Evolutionary conservation across 2,888 invertebrate genomes (phyloP).

Genomic region (Orthosia gothica): DNA sequence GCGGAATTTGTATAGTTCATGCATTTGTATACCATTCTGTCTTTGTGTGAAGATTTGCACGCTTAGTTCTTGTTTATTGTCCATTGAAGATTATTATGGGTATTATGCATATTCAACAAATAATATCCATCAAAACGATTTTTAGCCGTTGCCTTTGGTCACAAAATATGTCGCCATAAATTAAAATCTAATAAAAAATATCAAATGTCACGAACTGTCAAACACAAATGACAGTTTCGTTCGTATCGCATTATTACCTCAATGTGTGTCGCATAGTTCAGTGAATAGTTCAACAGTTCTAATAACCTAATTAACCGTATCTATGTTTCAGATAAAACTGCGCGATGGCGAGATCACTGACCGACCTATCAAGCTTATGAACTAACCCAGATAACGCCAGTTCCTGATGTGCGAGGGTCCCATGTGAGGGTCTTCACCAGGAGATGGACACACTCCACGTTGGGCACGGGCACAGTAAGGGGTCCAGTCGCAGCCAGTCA

Average conservation of each 20-base stretch:
- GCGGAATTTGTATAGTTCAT: neutral
- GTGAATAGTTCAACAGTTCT: slow-evolving; percentile 7
- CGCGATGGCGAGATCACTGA: slow-evolving; percentile 72
- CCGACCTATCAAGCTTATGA: slow-evolving; percentile 57
- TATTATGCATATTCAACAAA: neutral
- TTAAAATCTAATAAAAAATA: neutral
- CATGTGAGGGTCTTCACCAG: slow-evolving; percentile 60
- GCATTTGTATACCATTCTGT: neutral
- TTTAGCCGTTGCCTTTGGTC: neutral
- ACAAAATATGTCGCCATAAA: too few species aligned
- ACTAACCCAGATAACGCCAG: slow-evolving; percentile 47
- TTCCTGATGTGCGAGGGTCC: slow-evolving; percentile 54
- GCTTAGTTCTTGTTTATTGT: neutral
- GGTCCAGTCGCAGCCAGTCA: slow-evolving; percentile 92
- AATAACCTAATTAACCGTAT: slow-evolving; percentile 27
- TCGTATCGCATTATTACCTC: too few species aligned
- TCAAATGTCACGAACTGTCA: slow-evolving; percentile 13
- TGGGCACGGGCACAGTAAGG: slow-evolving; percentile 90
- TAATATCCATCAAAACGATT: neutral
- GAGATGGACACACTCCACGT: slow-evolving; percentile 88
- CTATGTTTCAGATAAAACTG: slow-evolving; percentile 72
- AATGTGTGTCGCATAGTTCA: too few species aligned
- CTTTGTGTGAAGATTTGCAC: slow-evolving; percentile 17
- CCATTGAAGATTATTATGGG: neutral
- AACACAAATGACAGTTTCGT: neutral